Evolutionary conservation across 2,888 invertebrate genomes (phyloP).

Genomic region (Diaperis boleti): DNA sequence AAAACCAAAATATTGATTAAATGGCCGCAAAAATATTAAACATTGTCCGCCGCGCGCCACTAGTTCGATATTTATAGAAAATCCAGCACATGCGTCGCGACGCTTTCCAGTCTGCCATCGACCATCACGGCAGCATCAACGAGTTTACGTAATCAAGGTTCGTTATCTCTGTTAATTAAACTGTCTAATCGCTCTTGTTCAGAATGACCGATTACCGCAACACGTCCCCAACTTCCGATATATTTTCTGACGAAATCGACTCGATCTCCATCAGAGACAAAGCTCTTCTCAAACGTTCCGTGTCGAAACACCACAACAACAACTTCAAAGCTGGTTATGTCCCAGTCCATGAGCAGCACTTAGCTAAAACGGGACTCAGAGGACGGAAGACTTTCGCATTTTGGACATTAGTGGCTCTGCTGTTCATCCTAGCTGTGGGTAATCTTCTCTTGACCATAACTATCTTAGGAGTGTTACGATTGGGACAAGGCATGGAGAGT

Average conservation of each 20-base stretch:
- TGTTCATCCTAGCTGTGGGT: constrained; percentile 81
- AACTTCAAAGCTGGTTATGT: constrained; percentile 62
- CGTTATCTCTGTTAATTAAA: background rate
- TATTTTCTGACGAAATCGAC: constrained; percentile 62
- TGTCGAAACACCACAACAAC: constrained; percentile 57
- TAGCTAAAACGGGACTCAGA: constrained; percentile 61
- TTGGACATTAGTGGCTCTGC: constrained; percentile 81
- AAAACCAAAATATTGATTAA: background rate
- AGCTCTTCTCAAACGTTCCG: constrained; percentile 56
- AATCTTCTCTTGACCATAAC: constrained; percentile 85
- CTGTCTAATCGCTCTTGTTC: no score
- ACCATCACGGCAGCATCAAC: constrained; percentile 20
- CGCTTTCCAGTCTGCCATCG: constrained; percentile 41
- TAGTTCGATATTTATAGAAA: constrained; percentile 6
- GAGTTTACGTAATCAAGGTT: constrained; percentile 10
- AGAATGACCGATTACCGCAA: constrained; percentile 52
- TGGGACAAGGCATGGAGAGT: constrained; percentile 88
- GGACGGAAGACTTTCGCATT: constrained; percentile 78
- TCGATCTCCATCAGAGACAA: constrained; percentile 59
- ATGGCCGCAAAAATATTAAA: background rate
- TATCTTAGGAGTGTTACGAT: constrained; percentile 82
- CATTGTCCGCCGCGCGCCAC: constrained; percentile 16
- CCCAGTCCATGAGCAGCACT: constrained; percentile 59
- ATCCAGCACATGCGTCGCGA: constrained; percentile 45
- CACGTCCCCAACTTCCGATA: constrained; percentile 59